These are phyloP conservation scores for Lydus trimaculatus DNA, from an alignment of 2,888 invertebrate genomes.

Conservation along the genomic window DNA sequence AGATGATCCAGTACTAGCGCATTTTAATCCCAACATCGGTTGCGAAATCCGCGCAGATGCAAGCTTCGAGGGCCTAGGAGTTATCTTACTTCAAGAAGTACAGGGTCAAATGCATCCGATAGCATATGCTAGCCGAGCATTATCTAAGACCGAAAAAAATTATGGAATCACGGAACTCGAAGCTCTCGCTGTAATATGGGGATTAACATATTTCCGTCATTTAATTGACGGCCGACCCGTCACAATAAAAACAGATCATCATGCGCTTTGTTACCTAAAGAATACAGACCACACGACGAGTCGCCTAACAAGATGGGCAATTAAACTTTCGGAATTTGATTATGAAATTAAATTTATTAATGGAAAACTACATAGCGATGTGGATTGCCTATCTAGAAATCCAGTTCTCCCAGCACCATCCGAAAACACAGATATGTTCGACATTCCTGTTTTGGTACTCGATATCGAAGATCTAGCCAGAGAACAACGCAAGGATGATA, in stretches of 20 bases:
- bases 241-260: constrained; percentile 20
- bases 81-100: constrained; percentile 1
- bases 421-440: no score
- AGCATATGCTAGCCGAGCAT: background rate
- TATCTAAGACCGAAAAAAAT: constrained; percentile 25
- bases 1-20: no score
- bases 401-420: background rate
- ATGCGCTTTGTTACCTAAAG: constrained; percentile 22
- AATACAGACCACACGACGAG: constrained; percentile 18
- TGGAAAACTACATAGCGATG: background rate
- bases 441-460: no score
- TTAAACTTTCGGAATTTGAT: background rate
- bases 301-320: constrained; percentile 21
- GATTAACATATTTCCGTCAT: constrained; percentile 13
- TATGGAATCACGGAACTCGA: constrained; percentile 29
- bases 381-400: background rate
- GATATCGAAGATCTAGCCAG: no score
- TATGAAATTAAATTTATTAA: background rate
- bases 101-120: background rate
- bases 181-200: constrained; percentile 16
- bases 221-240: constrained; percentile 13
- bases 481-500: no score
- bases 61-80: constrained; percentile 15
- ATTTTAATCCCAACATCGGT: no score
- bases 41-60: constrained; percentile 21